Percentiles rank a stretch among this genome's conserved stretches.
Evolutionary conservation across 1,140 invertebrate species (phyloP).

Genomic region (Agraylea sexmaculata): DNA sequence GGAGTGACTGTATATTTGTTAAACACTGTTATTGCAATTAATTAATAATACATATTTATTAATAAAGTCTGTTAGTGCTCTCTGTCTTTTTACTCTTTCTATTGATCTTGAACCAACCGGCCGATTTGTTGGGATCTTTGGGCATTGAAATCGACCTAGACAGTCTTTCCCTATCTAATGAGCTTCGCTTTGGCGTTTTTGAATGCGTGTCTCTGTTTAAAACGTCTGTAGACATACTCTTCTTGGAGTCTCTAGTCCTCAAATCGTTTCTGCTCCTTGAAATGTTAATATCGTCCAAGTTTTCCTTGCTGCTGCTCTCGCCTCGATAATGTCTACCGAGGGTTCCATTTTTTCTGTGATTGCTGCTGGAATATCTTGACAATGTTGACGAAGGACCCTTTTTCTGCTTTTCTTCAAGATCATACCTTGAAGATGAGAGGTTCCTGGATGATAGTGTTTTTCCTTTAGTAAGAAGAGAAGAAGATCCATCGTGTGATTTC

Average conservation of each 20-base stretch:
- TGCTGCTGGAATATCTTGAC: conserved; percentile 26
- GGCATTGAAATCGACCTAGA: conserved; percentile 56
- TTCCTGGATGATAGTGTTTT: conserved; percentile 27
- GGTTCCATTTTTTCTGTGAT: conserved; percentile 27
- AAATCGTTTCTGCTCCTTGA: conserved; percentile 33
- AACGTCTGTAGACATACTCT: conserved; percentile 49
- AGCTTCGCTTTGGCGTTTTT: conserved; percentile 33
- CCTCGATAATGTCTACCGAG: conserved; percentile 31
- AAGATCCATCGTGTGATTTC: conserved; percentile 28
- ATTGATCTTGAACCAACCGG: conserved; percentile 56
- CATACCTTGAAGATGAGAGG: conserved; percentile 27
- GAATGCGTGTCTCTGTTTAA: conserved; percentile 36
- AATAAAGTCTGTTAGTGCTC: conserved; percentile 32
- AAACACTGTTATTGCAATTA: too few species aligned
- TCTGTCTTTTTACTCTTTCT: conserved; percentile 48
- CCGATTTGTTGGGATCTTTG: conserved; percentile 53
- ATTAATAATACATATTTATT: conserved; percentile 6
- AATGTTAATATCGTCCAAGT: conserved; percentile 30
- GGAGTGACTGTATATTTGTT: too few species aligned
- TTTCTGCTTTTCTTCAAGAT: conserved; percentile 23
- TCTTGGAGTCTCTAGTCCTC: conserved; percentile 28
- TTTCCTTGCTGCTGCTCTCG: conserved; percentile 35
- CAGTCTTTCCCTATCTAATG: conserved; percentile 31
- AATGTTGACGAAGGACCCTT: conserved; percentile 23
- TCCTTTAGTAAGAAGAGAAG: conserved; percentile 25